Evolutionary conservation across 2,113 vertebrate species (phyloP).

Genomic region (Lucifuga dentata): DNA sequence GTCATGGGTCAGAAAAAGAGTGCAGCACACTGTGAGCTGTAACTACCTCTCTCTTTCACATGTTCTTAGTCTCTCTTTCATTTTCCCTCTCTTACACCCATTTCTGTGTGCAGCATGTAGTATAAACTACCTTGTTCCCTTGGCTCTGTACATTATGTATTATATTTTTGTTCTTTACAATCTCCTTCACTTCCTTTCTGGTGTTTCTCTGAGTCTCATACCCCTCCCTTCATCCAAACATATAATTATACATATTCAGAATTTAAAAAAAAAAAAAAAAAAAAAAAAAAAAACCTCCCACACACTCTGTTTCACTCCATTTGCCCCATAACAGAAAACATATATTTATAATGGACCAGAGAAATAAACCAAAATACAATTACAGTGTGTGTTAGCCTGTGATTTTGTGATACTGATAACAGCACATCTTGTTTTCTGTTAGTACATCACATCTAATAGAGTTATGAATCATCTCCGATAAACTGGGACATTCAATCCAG

Average conservation of each 20-base stretch:
- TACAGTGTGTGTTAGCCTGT: constrained; percentile 57
- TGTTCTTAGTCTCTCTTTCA: background rate
- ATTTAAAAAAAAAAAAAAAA: no score
- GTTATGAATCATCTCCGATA: constrained; percentile 73
- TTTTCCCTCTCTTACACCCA: constrained; percentile 19
- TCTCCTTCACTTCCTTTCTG: background rate
- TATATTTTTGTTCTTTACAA: background rate
- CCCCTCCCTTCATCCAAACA: constrained; percentile 21
- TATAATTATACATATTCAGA: constrained; percentile 39
- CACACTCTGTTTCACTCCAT: constrained; percentile 39
- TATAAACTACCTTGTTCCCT: constrained; percentile 18
- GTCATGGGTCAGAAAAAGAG: constrained; percentile 39
- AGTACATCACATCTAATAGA: constrained; percentile 65
- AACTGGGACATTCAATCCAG: constrained; percentile 68
- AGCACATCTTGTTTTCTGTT: constrained; percentile 69
- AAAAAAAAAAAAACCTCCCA: constrained; percentile 49
- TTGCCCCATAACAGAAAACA: constrained; percentile 58
- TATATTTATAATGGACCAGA: constrained; percentile 60
- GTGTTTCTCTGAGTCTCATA: background rate
- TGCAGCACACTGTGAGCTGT: constrained; percentile 9
- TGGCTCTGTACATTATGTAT: constrained; percentile 4
- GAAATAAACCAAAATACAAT: constrained; percentile 68
- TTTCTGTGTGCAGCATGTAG: constrained; percentile 26
- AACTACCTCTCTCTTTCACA: constrained; percentile 3
- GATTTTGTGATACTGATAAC: constrained; percentile 75